phyloP scores from a whole-genome alignment of 2,113 vertebrate species.

The Rhea pennata region DNA sequence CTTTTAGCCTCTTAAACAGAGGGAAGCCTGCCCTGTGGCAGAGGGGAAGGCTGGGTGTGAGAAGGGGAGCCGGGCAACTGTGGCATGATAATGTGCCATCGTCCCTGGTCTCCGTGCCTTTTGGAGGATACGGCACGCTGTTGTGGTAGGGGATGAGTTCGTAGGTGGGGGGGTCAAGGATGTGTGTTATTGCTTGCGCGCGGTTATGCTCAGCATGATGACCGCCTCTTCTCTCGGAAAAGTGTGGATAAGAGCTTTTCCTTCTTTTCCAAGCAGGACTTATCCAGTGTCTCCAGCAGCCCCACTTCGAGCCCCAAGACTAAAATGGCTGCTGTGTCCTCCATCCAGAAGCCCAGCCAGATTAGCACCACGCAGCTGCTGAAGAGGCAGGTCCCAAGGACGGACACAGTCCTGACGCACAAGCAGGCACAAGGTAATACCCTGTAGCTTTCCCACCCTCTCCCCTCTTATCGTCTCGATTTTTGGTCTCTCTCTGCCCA shows the following conservation, averaged over 20 bases:
- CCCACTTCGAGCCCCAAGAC: slow-evolving; percentile 96
- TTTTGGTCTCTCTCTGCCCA: neutral
- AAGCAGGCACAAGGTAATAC: slow-evolving; percentile 92
- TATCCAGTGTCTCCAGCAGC: slow-evolving; percentile 96
- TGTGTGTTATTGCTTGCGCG: rapidly evolving
- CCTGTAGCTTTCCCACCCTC: neutral
- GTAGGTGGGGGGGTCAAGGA: neutral
- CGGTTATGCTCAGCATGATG: rapidly evolving
- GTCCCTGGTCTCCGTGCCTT: neutral
- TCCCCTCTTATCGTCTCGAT: rapidly evolving
- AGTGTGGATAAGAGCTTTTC: neutral
- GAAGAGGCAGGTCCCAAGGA: slow-evolving; percentile 89
- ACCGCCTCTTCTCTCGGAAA: neutral
- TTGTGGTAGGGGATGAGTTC: neutral
- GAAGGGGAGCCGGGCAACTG: neutral
- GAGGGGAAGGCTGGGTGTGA: no score
- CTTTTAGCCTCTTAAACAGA: neutral
- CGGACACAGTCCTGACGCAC: slow-evolving; percentile 86
- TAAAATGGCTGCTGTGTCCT: slow-evolving; percentile 84
- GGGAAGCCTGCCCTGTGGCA: no score
- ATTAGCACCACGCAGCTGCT: slow-evolving; percentile 86
- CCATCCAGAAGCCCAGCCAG: slow-evolving; percentile 88
- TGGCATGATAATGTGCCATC: neutral
- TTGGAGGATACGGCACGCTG: neutral
- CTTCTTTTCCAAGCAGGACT: slow-evolving; percentile 77